phyloP scores from a whole-genome alignment of 2,888 invertebrate genomes.

The Agelastica alni region DNA sequence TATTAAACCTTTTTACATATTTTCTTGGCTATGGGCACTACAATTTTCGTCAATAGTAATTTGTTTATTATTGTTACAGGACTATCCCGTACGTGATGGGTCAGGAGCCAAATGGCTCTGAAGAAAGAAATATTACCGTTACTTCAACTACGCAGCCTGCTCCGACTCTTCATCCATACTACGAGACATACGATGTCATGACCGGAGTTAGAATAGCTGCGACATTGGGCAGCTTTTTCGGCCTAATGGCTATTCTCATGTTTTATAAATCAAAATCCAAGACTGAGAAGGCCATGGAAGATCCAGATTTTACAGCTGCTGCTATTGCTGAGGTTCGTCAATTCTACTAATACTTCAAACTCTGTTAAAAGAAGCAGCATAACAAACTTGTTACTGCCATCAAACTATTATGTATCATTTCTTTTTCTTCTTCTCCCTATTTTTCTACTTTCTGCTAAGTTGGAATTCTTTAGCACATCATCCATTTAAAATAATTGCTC shows the following conservation, averaged over 20 bases:
- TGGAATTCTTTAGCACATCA: no score
- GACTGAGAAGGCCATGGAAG: constrained; percentile 73
- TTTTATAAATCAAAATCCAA: constrained; percentile 87
- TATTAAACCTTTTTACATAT: no score
- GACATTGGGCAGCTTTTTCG: constrained; percentile 88
- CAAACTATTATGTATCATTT: no score
- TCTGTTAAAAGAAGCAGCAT: no score
- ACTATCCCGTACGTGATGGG: constrained; percentile 48
- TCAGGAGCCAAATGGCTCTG: constrained; percentile 51
- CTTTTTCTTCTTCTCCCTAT: no score
- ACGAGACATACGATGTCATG: constrained; percentile 91
- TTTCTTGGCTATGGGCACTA: no score
- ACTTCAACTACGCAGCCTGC: constrained; percentile 35
- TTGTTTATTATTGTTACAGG: constrained; percentile 40
- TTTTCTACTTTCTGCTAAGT: no score
- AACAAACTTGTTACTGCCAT: no score
- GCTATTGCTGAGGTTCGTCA: constrained; percentile 44
- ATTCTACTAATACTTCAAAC: no score
- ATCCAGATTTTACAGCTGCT: constrained; percentile 78
- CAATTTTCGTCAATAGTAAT: no score
- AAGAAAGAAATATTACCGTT: constrained; percentile 43
- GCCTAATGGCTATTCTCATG: constrained; percentile 89
- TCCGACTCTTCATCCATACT: constrained; percentile 61
- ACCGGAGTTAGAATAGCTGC: constrained; percentile 91
- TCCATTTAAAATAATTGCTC: no score